Evolutionary conservation across 2,113 vertebrate genomes (phyloP).

Genomic region (Oenanthe melanoleuca): DNA sequence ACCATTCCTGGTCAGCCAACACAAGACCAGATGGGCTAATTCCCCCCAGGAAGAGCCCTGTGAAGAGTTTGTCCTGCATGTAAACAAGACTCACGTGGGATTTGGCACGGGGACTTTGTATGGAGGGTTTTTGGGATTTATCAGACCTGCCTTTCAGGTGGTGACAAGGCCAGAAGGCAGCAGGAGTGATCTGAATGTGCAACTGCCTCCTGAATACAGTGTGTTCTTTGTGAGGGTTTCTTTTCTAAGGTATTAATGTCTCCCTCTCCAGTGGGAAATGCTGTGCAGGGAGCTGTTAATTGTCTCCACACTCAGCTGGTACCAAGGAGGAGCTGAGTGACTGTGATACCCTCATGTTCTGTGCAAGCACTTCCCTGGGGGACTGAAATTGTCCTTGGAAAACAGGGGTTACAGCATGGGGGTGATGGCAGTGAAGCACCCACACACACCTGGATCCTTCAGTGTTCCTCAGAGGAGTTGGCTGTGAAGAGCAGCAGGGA

Average conservation of each 20-base stretch:
- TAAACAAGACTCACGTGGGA: neutral
- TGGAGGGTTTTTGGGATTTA: neutral
- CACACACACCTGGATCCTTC: fast-evolving
- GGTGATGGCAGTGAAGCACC: neutral
- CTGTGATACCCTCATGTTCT: neutral
- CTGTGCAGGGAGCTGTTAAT: neutral
- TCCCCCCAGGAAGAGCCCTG: neutral
- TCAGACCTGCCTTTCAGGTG: neutral
- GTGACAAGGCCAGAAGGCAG: neutral
- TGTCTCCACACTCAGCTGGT: neutral
- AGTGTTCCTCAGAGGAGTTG: neutral
- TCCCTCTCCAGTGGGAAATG: neutral
- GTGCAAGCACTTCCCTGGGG: neutral
- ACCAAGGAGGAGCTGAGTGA: neutral
- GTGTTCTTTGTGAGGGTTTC: neutral
- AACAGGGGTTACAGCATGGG: neutral
- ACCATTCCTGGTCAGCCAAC: neutral
- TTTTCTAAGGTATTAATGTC: neutral
- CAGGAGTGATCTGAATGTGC: neutral
- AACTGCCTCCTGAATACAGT: neutral
- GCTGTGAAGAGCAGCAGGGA: neutral
- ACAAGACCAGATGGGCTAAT: neutral
- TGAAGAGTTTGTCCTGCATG: neutral
- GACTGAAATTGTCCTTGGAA: neutral
- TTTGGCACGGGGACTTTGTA: neutral